A percentile compares a stretch with the other conserved stretches of the same genome.
Evolutionary conservation across 2,797 vertebrate genomes (phyloP).

Genomic region (Cephalopachus bancanus): DNA sequence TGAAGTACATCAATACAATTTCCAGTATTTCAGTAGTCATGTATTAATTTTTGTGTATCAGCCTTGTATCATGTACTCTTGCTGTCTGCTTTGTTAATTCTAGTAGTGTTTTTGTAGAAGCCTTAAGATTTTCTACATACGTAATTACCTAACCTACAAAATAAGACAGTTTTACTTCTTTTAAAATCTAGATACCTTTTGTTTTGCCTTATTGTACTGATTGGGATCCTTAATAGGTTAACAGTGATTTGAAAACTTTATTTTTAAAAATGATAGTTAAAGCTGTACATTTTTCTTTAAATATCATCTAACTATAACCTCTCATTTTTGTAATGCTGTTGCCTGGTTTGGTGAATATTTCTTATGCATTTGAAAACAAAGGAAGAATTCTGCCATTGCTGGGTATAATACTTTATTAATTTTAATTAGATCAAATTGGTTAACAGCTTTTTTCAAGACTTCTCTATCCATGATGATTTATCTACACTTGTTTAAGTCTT

Average conservation of each 20-base stretch:
- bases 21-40: not conserved
- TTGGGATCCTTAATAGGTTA: not conserved
- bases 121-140: not conserved
- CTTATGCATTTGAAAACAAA: not conserved
- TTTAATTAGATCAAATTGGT: not conserved
- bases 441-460: not conserved
- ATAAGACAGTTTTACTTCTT: not conserved
- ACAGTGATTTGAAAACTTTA: not conserved
- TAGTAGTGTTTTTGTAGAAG: not conserved
- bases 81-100: not conserved
- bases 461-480: not conserved
- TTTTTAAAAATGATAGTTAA: not conserved
- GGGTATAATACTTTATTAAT: not conserved
- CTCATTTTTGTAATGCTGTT: not conserved
- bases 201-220: not conserved
- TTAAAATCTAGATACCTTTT: not conserved
- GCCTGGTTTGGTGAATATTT: not conserved
- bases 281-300: not conserved
- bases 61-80: not conserved
- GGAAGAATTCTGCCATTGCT: not conserved
- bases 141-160: not conserved
- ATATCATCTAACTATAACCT: not conserved
- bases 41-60: not conserved
- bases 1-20: not conserved
- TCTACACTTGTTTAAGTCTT: not conserved